phyloP scores from a whole-genome alignment of 2,888 invertebrate genomes.

The Malthinus flaveolus region DNA sequence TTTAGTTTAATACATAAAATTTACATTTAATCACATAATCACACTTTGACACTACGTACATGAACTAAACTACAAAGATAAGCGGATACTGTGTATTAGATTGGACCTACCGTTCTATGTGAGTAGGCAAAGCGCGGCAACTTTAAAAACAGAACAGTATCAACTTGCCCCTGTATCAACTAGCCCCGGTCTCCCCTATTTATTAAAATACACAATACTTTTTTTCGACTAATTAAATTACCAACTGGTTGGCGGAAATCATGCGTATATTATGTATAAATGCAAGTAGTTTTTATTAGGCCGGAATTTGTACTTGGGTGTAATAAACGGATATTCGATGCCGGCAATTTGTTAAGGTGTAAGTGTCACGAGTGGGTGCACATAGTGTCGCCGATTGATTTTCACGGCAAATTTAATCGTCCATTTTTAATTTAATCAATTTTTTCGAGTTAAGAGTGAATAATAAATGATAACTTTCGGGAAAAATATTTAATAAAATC shows the following conservation, averaged over 20 bases:
- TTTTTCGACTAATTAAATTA: slow-evolving; percentile 33
- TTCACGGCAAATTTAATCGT: not conserved
- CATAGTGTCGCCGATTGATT: slow-evolving; percentile 18
- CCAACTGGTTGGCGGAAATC: slow-evolving; percentile 39
- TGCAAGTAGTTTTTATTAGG: slow-evolving; percentile 35
- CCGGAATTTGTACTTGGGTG: slow-evolving; percentile 30
- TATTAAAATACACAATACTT: too few relatives aligned
- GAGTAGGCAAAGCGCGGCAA: too few relatives aligned
- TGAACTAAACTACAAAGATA: too few relatives aligned
- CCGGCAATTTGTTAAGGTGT: slow-evolving; percentile 22
- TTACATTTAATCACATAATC: too few relatives aligned
- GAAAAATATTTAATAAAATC: slow-evolving; percentile 19
- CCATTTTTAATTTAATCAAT: not conserved
- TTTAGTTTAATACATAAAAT: too few relatives aligned
- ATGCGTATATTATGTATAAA: slow-evolving; percentile 29
- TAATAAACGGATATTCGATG: slow-evolving; percentile 25
- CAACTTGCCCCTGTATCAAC: too few relatives aligned
- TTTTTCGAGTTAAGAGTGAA: not conserved
- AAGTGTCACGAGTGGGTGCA: slow-evolving; percentile 3
- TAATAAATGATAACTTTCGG: not conserved
- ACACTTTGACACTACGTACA: too few relatives aligned
- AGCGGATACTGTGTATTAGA: too few relatives aligned
- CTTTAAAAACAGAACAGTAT: too few relatives aligned
- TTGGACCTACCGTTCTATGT: too few relatives aligned
- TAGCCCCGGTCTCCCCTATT: too few relatives aligned